Percentiles rank a stretch among this genome's conserved stretches.
Evolutionary conservation across 1,140 invertebrate genomes (phyloP).

Genomic region (Tetramorium parvispinum): DNA sequence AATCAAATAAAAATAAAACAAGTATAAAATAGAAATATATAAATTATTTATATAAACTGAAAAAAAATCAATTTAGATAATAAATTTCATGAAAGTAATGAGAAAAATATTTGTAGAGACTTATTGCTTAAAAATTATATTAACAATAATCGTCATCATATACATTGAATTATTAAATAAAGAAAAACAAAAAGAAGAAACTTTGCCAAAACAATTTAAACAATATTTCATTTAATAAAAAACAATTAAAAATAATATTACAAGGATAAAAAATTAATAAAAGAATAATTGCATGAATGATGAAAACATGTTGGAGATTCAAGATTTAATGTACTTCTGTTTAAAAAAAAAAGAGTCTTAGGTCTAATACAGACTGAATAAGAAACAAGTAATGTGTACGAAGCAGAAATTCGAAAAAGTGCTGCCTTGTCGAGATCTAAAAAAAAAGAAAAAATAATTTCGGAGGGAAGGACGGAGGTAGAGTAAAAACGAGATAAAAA

Average conservation of each 20-base stretch:
- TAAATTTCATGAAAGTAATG: neutral
- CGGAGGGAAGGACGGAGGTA: constrained; percentile 17
- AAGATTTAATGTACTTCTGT: neutral
- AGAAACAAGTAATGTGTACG: constrained; percentile 58
- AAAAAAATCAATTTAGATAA: neutral
- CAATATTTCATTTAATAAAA: neutral
- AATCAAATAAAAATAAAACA: neutral
- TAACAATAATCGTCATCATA: neutral
- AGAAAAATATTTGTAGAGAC: neutral
- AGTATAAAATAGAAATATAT: neutral
- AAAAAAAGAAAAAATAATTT: constrained; percentile 58
- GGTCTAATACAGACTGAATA: constrained; percentile 19
- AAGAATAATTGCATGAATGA: neutral
- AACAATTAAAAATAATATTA: neutral
- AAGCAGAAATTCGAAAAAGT: constrained; percentile 42
- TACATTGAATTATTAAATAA: neutral
- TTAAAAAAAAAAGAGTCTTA: neutral
- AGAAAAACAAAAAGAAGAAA: neutral
- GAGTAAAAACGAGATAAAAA: constrained; percentile 60
- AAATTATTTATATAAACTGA: neutral
- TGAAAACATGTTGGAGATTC: neutral
- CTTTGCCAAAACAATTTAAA: neutral
- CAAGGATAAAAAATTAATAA: neutral
- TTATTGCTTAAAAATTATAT: neutral
- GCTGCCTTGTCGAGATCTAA: constrained; percentile 6